Percentiles rank a stretch among this genome's conserved stretches.
Evolutionary conservation across 2,888 invertebrate species (phyloP).

Genomic region (Ametastegia equiseti): DNA sequence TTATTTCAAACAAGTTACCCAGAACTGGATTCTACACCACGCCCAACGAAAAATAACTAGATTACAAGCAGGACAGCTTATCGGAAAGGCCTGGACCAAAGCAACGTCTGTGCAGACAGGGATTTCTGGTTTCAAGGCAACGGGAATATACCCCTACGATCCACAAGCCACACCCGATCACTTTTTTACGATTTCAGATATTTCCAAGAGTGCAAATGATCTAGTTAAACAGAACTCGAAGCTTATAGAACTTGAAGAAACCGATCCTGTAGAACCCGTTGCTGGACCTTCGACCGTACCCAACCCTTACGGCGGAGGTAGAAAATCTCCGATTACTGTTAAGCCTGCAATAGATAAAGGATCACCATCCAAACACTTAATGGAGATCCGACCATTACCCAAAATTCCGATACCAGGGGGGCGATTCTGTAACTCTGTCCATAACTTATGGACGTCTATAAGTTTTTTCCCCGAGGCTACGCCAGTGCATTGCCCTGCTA

Average conservation of each 20-base stretch:
- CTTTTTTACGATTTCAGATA: conserved; percentile 51
- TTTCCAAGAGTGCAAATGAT: not conserved
- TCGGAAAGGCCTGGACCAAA: conserved; percentile 50
- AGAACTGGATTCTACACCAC: conserved; percentile 53
- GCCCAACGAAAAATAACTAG: conserved; percentile 54
- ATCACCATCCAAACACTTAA: not conserved
- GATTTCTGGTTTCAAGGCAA: conserved; percentile 50
- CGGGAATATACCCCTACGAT: conserved; percentile 51
- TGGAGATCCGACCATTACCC: conserved; percentile 10
- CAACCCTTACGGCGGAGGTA: not conserved
- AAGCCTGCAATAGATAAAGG: not conserved
- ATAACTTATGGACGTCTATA: too few species aligned
- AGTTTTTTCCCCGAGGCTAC: too few species aligned
- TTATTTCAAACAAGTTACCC: conserved; percentile 54
- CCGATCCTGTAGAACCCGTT: conserved; percentile 5
- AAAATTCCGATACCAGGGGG: not conserved
- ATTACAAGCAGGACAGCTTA: conserved; percentile 54
- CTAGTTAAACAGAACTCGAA: not conserved
- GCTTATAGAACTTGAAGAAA: not conserved
- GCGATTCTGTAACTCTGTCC: too few species aligned
- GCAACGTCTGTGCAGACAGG: conserved; percentile 52
- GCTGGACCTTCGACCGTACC: not conserved
- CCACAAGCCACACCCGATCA: conserved; percentile 52
- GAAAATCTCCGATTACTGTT: not conserved
- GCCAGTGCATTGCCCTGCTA: too few species aligned